Conservation (phyloP, 2,888 invertebrate species). For the Scaptomyza reducta region DNA sequence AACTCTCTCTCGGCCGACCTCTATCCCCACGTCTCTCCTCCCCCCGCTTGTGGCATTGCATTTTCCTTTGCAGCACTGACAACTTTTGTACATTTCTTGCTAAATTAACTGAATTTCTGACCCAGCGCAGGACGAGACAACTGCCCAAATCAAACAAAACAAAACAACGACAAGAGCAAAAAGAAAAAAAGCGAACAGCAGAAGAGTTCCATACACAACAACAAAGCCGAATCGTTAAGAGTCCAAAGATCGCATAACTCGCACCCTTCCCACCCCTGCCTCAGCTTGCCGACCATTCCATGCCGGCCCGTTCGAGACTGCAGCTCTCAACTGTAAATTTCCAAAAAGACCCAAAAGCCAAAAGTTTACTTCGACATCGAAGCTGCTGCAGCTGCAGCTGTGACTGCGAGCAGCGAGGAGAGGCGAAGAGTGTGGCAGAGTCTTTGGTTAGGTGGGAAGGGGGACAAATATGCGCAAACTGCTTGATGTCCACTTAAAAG, state of each 20-base stretch:
- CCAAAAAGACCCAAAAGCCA: slow-evolving; percentile 62
- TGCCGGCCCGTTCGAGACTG: slow-evolving; percentile 6
- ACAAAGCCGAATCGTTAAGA: slow-evolving; percentile 74
- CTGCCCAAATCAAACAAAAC: slow-evolving; percentile 39
- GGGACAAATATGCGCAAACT: slow-evolving; percentile 74
- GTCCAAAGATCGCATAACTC: slow-evolving; percentile 79
- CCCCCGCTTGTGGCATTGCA: slow-evolving; percentile 4
- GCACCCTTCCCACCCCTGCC: slow-evolving; percentile 42
- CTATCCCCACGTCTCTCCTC: slow-evolving; percentile 49
- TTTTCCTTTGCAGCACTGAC: slow-evolving; percentile 52
- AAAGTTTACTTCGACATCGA: slow-evolving; percentile 37
- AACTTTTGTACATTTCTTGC: slow-evolving; percentile 76
- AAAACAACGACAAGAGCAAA: slow-evolving; percentile 10
- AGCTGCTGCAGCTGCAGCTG: slow-evolving; percentile 53
- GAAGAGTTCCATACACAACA: slow-evolving; percentile 34
- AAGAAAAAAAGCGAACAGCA: slow-evolving; percentile 11
- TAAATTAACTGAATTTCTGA: slow-evolving; percentile 79
- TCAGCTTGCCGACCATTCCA: background rate
- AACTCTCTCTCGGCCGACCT: slow-evolving; percentile 49
- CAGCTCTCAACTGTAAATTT: slow-evolving; percentile 70
- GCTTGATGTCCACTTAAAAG: slow-evolving; percentile 82
- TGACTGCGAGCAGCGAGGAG: slow-evolving; percentile 3
- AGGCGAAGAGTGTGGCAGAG: background rate
- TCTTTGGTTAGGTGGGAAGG: slow-evolving; percentile 3
- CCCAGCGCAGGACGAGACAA: slow-evolving; percentile 63